phyloP scores from a whole-genome alignment of 1,140 invertebrate species.

The Drosophila virilis region DNA sequence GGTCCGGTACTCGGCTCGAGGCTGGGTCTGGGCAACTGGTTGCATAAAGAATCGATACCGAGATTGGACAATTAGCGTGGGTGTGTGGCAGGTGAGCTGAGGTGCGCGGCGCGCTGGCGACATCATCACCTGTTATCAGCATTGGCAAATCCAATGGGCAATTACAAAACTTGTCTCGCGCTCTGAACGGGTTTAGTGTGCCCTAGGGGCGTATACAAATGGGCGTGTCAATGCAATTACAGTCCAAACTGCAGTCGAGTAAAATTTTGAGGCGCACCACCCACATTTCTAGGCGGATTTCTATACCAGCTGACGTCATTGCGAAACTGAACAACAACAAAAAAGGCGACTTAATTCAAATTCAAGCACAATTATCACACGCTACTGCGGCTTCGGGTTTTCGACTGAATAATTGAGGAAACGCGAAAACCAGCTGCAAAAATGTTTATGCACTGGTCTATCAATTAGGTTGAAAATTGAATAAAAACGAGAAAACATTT shows the following conservation, averaged over 20 bases:
- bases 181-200: constrained; percentile 15
- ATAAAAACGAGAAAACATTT: constrained; percentile 41
- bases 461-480: constrained; percentile 55
- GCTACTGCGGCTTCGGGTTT: background rate
- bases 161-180: constrained; percentile 37
- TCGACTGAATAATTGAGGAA: constrained; percentile 50
- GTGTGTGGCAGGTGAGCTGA: background rate
- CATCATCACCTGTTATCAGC: constrained; percentile 49
- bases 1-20: constrained; percentile 20
- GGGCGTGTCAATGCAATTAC: constrained; percentile 10
- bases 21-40: constrained; percentile 15
- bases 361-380: constrained; percentile 28
- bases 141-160: constrained; percentile 35
- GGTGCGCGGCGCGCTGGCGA: constrained; percentile 16
- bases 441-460: constrained; percentile 37
- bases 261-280: constrained; percentile 4
- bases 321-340: background rate
- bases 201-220: background rate
- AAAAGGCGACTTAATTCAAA: constrained; percentile 18
- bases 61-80: constrained; percentile 15
- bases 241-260: background rate
- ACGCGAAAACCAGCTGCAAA: constrained; percentile 41
- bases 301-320: constrained; percentile 1
- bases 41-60: constrained; percentile 53
- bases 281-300: constrained; percentile 14